Base-by-base conservation (phyloP, 2,888 invertebrate species). In the Zaprionus obscuricornis region DNA sequence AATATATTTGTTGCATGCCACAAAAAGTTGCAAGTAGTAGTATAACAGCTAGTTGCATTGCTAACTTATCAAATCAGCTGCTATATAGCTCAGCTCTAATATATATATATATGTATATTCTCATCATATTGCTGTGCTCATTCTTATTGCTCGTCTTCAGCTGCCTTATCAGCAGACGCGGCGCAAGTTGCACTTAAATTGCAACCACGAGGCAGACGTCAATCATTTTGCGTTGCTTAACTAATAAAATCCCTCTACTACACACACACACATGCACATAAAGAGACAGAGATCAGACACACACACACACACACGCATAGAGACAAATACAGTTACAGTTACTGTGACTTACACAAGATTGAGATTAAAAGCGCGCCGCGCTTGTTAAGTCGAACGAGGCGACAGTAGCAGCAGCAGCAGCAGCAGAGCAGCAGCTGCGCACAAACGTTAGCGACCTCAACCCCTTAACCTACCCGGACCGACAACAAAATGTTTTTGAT, bases 171-270 rank as follows among this genome's bases (percentile, higher is more conserved):
- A 77, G 39, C 34, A 27, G 24, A 31, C 10, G 59, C 43, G 33
- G 10, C 65, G 62, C 63, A 69, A 85, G 64, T 72, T 85, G 81
- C 84, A 79, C 76, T 85, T 85, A 79, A 85, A 79, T 85, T 85
- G 78, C 84, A 79, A 62, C 84, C 85, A 79, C 78, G 85, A 85
- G 78, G 47, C 83, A 83, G 47, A 79, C 85, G 85, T 83, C 78
- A 79, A 79, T 79, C 85, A 84, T 39, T 85, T 79, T 79, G 85
- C 78, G 84, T 79, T 64, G 68, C 72, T 66, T 45, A 64, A 64
- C 43, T 63, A 75, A 75, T 65, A 83, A 56, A 63, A 47, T 55
- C 39, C 31, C 31, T 42, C 27, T 57, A 13, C 69, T 5, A 34
- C n/a, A 20, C 2, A 5, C 2, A 16, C 16, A 29, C 27, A 63